Percentiles rank a stretch among this genome's conserved stretches.
These are phyloP conservation scores for Drosophila biarmipes DNA, from an alignment of 1,140 invertebrate species.

Conservation along the genomic window DNA sequence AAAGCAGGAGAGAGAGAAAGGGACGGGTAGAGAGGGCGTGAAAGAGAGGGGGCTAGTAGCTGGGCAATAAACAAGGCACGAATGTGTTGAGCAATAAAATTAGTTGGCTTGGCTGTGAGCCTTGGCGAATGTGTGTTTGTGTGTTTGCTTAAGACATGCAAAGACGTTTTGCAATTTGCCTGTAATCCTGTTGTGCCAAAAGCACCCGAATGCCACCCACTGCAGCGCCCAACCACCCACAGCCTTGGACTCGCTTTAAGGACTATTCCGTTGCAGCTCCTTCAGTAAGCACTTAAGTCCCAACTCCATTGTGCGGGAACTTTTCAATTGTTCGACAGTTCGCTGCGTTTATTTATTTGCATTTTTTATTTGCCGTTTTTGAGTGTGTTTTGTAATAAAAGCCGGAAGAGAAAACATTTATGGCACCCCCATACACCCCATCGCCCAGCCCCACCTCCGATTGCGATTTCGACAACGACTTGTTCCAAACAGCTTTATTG, in stretches of 20 bases:
- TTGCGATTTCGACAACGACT: slow-evolving; percentile 33
- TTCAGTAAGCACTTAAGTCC: slow-evolving; percentile 75
- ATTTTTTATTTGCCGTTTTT: slow-evolving; percentile 60
- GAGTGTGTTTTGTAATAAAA: slow-evolving; percentile 82
- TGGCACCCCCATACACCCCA: slow-evolving; percentile 4
- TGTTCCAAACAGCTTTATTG: slow-evolving; percentile 74
- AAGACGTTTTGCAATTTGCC: slow-evolving; percentile 78
- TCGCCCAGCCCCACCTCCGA: neutral
- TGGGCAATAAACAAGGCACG: slow-evolving; percentile 41
- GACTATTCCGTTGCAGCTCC: slow-evolving; percentile 52
- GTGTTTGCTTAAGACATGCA: slow-evolving; percentile 63
- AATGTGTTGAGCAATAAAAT: slow-evolving; percentile 78
- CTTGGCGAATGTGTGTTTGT: slow-evolving; percentile 7
- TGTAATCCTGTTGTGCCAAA: slow-evolving; percentile 62
- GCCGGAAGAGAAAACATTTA: slow-evolving; percentile 70
- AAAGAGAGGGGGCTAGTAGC: slow-evolving; percentile 4
- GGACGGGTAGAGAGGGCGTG: neutral
- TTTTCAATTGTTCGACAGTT: slow-evolving; percentile 81
- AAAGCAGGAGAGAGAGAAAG: neutral
- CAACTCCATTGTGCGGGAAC: slow-evolving; percentile 58
- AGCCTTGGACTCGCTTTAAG: slow-evolving; percentile 56
- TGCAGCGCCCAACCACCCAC: neutral
- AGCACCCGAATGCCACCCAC: neutral
- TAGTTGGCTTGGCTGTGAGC: slow-evolving; percentile 49
- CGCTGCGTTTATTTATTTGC: slow-evolving; percentile 75